Percentiles rank a stretch among this genome's conserved stretches.
phyloP scores from a whole-genome alignment of 2,797 vertebrate genomes.

The Balearica regulorum region DNA sequence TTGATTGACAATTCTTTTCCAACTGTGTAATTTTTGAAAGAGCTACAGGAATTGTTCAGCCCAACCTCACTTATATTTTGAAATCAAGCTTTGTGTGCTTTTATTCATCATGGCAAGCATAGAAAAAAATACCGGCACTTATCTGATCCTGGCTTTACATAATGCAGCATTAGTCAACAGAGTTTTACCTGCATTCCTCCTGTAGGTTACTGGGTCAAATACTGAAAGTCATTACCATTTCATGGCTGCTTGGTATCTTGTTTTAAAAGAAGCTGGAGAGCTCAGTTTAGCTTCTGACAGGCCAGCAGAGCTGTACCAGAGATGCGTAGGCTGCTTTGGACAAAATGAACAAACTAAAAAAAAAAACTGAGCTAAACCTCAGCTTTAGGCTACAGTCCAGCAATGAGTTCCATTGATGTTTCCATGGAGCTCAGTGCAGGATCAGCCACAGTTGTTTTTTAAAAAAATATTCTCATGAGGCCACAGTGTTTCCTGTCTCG shows the following conservation, averaged over 20 bases:
- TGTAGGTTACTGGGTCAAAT: constrained; percentile 11
- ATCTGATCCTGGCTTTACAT: constrained; percentile 48
- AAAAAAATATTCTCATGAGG: background rate
- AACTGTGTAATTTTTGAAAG: constrained; percentile 37
- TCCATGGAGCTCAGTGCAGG: constrained; percentile 16
- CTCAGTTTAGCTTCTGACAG: background rate
- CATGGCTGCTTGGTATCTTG: constrained; percentile 17
- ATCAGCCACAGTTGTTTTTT: background rate
- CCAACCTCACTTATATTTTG: constrained; percentile 4
- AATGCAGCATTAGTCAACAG: constrained; percentile 12
- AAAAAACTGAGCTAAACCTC: background rate
- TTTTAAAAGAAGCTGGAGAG: background rate
- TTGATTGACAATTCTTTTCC: constrained; percentile 44
- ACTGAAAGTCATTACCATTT: constrained; percentile 39
- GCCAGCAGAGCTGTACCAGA: background rate
- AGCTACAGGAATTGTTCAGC: background rate
- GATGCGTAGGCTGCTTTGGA: background rate
- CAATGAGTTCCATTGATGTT: constrained; percentile 37
- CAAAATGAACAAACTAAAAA: background rate
- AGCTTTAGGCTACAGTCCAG: background rate
- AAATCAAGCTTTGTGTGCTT: constrained; percentile 38
- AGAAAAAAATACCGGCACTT: background rate
- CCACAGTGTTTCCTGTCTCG: background rate
- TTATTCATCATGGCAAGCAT: constrained; percentile 45
- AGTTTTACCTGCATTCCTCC: constrained; percentile 44